A percentile compares a stretch with the other conserved stretches of the same genome.
Evolutionary conservation across 1,140 invertebrate species (phyloP).

Genomic region (Hyles vespertilio): DNA sequence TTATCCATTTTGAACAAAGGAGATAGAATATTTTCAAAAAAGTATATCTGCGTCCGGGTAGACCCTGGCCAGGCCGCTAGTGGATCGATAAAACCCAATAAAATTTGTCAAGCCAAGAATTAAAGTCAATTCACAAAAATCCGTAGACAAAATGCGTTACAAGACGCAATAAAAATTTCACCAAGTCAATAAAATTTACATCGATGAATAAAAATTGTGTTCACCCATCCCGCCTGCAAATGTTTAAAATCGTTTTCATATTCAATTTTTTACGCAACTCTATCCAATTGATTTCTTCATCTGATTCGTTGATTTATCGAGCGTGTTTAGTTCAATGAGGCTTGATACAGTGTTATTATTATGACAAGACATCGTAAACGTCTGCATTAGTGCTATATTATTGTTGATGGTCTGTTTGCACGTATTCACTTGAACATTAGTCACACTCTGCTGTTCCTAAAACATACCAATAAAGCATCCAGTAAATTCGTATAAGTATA

Average conservation of each 20-base stretch:
- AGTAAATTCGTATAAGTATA: no score
- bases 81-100: no score
- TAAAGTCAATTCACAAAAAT: no score
- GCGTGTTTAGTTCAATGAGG: conserved; percentile 61
- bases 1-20: no score
- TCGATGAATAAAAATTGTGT: conserved; percentile 23
- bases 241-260: conserved; percentile 36
- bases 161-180: conserved; percentile 9
- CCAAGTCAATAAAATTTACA: conserved; percentile 30
- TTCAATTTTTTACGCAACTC: conserved; percentile 38
- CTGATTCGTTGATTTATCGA: conserved; percentile 54
- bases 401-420: conserved; percentile 52
- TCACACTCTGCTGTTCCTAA: conserved; percentile 27
- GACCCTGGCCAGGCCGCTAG: no score
- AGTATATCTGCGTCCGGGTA: no score
- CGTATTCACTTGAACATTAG: conserved; percentile 52
- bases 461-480: background rate
- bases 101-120: no score
- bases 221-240: conserved; percentile 14
- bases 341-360: conserved; percentile 64
- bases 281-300: conserved; percentile 46
- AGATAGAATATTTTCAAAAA: no score
- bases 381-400: conserved; percentile 57
- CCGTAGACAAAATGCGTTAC: background rate
- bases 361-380: conserved; percentile 63